Conservation (phyloP, 2,797 vertebrate genomes). For the Pseudochaenichthys georgianus region DNA sequence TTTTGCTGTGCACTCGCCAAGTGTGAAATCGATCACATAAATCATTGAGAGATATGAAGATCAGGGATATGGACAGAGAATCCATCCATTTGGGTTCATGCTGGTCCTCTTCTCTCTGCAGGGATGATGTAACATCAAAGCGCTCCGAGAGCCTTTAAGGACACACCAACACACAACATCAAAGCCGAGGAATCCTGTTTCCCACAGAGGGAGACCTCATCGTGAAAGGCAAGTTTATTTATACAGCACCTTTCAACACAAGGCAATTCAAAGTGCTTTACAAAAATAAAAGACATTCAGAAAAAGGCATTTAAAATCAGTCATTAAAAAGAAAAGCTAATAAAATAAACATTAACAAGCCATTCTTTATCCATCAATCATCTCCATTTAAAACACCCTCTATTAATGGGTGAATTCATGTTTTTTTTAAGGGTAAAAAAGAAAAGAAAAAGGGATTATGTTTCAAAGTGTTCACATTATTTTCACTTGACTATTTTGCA, state of each 20-base stretch:
- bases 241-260: too few relatives aligned
- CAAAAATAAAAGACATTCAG: too few relatives aligned
- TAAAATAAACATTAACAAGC: background rate
- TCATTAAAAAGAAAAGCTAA: background rate
- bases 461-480: background rate
- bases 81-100: background rate
- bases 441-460: background rate
- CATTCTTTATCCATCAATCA: background rate
- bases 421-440: background rate
- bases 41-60: too few relatives aligned
- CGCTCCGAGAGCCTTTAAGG: background rate
- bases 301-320: too few relatives aligned
- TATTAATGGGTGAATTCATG: background rate
- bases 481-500: background rate
- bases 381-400: background rate
- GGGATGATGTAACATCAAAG: background rate
- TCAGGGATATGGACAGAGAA: too few relatives aligned
- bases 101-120: background rate
- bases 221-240: background rate
- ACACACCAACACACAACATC: too few relatives aligned
- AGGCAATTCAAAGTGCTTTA: too few relatives aligned
- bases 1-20: too few relatives aligned
- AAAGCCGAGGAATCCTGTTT: background rate
- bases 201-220: background rate
- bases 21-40: too few relatives aligned